Evolutionary conservation across 2,888 invertebrate species (phyloP), one percentile per base, ranked within the genome.

Genomic region (Hirtodrosophila trivittata): DNA sequence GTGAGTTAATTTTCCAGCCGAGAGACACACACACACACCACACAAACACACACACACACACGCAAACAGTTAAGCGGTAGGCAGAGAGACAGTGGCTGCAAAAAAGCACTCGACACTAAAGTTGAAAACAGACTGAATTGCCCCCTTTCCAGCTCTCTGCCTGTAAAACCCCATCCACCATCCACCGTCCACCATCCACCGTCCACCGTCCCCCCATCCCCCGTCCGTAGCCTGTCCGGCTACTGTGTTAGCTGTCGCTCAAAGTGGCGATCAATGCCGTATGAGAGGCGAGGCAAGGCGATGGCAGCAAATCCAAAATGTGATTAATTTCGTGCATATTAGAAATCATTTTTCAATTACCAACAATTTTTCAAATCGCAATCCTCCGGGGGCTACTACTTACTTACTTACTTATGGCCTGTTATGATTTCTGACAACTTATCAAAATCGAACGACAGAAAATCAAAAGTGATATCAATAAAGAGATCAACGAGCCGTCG

Each of bases 281-380:
- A 21, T 21, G 13, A 33, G 39, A 51, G 42, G 43, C 49, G 51
- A 49, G 30, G 41, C 32, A 45, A 55, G 57, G 50, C 38, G 46
- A 55, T 32, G 55, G 42, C 46, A 60, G 55, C 55, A 75, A 81
- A 83, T 80, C 84, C 80, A 77, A 81, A 81, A 85, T 77, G 86
- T 85, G 84, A 85, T 86, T 86, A 85, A 85, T 85, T 86, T 86
- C 75, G 74, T 85, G 85, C 71, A 82, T 80, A 85, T 85, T 86
- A 82, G 83, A 86, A 82, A 85, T 85, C 82, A 86, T 85, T 85
- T 86, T 86, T 86, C 86, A 85, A 85, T 86, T 86, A 84, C 76
- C 78, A 67, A 82, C 66, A 60, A 39, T 45, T 41, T 45, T 51
- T 51, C 38, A 68, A 52, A 59, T 65, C 50, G 71, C 62, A 51